phyloP scores from a whole-genome alignment of 2,888 invertebrate species.

The Apodemia zela region DNA sequence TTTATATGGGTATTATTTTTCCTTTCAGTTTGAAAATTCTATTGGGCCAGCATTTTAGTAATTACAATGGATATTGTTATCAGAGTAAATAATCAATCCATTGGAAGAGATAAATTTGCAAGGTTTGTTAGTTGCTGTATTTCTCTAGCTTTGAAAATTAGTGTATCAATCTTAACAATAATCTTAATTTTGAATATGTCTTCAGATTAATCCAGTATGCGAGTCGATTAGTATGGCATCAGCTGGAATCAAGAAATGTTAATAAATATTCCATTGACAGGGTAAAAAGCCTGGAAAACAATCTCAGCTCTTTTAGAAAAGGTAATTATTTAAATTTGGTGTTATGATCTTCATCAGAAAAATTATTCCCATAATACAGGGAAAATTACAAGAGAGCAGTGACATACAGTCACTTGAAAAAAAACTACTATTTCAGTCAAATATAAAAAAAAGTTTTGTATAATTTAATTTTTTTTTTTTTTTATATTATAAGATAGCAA shows the following conservation, averaged over 20 bases:
- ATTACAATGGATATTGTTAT: conserved; percentile 68
- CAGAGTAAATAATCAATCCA: conserved; percentile 76
- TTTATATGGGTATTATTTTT: not conserved
- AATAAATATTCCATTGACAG: conserved; percentile 85
- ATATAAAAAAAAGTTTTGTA: no score
- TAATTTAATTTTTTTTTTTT: no score
- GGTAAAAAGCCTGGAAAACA: conserved; percentile 89
- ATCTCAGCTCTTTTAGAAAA: conserved; percentile 92
- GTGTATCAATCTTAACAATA: conserved; percentile 18
- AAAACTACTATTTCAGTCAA: no score
- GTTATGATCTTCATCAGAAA: not conserved
- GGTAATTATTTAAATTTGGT: conserved; percentile 62
- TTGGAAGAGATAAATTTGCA: conserved; percentile 78
- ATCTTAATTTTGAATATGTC: not conserved
- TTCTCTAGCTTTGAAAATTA: not conserved
- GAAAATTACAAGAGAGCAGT: no score
- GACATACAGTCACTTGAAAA: no score
- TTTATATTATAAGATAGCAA: no score
- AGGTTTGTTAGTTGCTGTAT: conserved; percentile 48
- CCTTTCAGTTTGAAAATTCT: not conserved
- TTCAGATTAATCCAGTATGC: conserved; percentile 91
- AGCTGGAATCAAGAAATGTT: conserved; percentile 82
- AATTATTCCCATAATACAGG: no score
- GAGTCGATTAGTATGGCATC: conserved; percentile 90
- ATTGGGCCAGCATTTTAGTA: not conserved